phyloP scores from a whole-genome alignment of 2,113 vertebrate genomes.

The Gambusia affinis region DNA sequence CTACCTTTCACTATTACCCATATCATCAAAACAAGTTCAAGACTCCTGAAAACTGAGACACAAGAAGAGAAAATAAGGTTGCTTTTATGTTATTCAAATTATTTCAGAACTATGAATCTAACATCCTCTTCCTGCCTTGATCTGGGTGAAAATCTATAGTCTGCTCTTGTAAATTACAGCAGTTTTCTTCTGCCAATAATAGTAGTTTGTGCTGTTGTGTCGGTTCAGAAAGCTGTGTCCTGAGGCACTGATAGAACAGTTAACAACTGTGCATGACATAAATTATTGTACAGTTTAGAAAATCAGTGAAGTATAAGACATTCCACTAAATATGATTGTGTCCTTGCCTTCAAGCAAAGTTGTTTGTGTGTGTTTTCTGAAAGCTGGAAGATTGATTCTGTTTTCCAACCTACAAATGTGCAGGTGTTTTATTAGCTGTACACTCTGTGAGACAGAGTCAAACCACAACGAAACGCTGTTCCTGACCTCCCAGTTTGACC shows the following conservation, averaged over 20 bases:
- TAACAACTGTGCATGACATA: constrained; percentile 48
- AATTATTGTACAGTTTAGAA: constrained; percentile 58
- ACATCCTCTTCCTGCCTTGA: constrained; percentile 46
- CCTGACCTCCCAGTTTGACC: constrained; percentile 54
- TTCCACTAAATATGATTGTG: constrained; percentile 36
- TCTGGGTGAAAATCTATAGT: constrained; percentile 67
- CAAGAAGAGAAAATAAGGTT: constrained; percentile 23
- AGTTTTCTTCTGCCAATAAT: constrained; percentile 63
- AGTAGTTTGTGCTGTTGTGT: constrained; percentile 61
- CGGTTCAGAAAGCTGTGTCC: constrained; percentile 69
- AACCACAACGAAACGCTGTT: constrained; percentile 17
- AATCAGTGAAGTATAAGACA: constrained; percentile 52
- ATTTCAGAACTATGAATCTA: constrained; percentile 59
- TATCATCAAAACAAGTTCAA: constrained; percentile 44
- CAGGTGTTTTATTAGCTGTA: constrained; percentile 41
- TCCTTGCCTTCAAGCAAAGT: constrained; percentile 48
- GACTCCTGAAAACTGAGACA: constrained; percentile 48
- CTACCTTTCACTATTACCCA: constrained; percentile 51
- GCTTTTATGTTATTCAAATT: constrained; percentile 56
- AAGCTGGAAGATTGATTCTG: constrained; percentile 18
- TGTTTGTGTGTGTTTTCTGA: constrained; percentile 47
- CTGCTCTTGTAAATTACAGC: constrained; percentile 72
- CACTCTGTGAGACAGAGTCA: constrained; percentile 8
- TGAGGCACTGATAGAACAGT: constrained; percentile 33
- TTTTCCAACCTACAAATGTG: constrained; percentile 33